Evolutionary conservation across 2,113 vertebrate species (phyloP), one percentile per base, ranked within the genome.

Genomic region (Microtus pennsylvanicus): DNA sequence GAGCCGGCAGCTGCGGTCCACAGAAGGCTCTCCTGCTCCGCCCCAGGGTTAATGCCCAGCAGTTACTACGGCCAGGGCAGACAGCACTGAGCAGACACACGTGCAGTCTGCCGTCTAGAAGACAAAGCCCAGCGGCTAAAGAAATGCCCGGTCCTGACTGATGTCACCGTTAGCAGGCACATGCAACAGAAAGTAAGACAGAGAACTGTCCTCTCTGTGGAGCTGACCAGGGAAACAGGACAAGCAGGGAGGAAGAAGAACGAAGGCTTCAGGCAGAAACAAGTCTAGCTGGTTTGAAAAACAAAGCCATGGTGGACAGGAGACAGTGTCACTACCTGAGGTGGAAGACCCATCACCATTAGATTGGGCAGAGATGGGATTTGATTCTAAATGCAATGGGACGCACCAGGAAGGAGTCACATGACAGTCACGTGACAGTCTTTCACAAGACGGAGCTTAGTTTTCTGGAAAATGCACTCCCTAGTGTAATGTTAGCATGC

Each of bases 31-130:
- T 33, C 52, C 3, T n/a, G 2, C 2, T 47, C 67, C 8, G 10
- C 50, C 78, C 2, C 17, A 12, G 70, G 21, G 11, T 9, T 33
- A 17, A 1, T 35, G 33, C 52, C 3, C 38, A 69, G 94, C 47
- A 42, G n/a, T 5, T 16, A 14, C 33, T 14, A 7, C 1, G 28
- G 7, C 35, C 67, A 16, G 38, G 33, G 28, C 26, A 5, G 2
- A 13, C 0, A 28, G 47, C 72, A 35, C 38, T 0, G 19, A 16
- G 22, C 4, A 63, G 3, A 11, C 5, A 50, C 17, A 9, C 10
- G 0, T 0, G 17, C 22, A 28, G 30, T 81, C 70, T 42, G 3
- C 38, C 0, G 7, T 3, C 42, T 12, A 47, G 16, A 30, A 26
- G 19, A 19, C 63, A 21, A 24, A 33, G 63, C 35, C 17, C 24